Base-by-base conservation (phyloP, 2,888 invertebrate species). In the Dermolepida albohirtum region DNA sequence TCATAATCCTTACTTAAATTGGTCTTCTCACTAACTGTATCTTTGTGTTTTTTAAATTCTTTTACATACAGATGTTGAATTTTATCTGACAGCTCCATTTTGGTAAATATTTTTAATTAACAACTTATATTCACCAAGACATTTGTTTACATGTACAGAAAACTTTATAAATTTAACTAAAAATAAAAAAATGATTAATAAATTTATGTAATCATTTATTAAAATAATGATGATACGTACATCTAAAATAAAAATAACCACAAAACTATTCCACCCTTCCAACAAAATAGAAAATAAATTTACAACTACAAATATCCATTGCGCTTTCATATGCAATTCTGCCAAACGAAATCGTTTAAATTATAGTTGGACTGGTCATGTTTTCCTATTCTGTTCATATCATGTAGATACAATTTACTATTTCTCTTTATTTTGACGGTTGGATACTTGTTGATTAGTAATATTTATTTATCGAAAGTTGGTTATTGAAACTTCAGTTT, bases 81-180 rank as follows among this genome's bases (percentile, higher is more conserved):
- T 72, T 78, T 78, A 64, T 75, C 70, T 75, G 80, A 79, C 75
- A 80, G 73, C 70, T 79, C 79, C 79, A 80, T 80, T 72, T 72
- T 75, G 71, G 69, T 69, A 73, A 71, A 72, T 71, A 69, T 64
- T 64, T 40, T 57, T 17, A 39, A 66, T 66, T 51, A 68, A 57
- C 59, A 59, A 65, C 47, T 57, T 43, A 34, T 49, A 66, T 59
- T 66, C 64, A 72, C 68, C 62, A 70, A 40, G 59, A 64, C 66
- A 69, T 72, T 71, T 70, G 64, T 52, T 71, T 69, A 34, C 50
- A 52, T 47, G 62, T 43, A 55, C 64, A 41, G 52, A 57, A 51
- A 74, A 71, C 71, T 55, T 71, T 74, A 67, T 70, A 70, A 62
- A 62, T 52, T 51, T 62, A 29, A 44, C 54, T 54, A 54, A 54